phyloP scores from a whole-genome alignment of 2,888 invertebrate species.

The Mesoligia furuncula region DNA sequence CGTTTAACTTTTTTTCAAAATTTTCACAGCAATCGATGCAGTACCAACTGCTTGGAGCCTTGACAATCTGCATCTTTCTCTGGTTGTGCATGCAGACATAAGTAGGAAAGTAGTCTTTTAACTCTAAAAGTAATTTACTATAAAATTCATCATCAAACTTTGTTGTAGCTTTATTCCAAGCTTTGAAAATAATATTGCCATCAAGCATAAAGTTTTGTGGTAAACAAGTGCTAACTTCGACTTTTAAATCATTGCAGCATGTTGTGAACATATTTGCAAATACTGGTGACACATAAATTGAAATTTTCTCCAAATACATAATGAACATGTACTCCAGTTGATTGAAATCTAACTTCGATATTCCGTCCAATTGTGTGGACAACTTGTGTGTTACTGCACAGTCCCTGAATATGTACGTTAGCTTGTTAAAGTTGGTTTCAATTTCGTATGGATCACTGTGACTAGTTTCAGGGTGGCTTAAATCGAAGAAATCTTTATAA shows the following conservation, averaged over 20 bases:
- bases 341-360: constrained; percentile 68
- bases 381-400: constrained; percentile 70
- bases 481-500: constrained; percentile 66
- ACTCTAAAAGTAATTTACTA: constrained; percentile 59
- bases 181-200: constrained; percentile 74
- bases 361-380: constrained; percentile 65
- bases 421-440: constrained; percentile 58
- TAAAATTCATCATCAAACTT: constrained; percentile 70
- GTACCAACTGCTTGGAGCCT: constrained; percentile 70
- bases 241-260: constrained; percentile 66
- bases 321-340: constrained; percentile 74
- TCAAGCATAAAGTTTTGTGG: constrained; percentile 71
- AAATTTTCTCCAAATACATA: constrained; percentile 73
- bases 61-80: constrained; percentile 65
- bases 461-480: constrained; percentile 41
- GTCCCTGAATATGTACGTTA: constrained; percentile 68
- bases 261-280: constrained; percentile 65
- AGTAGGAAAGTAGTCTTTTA: constrained; percentile 74
- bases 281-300: constrained; percentile 71
- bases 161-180: constrained; percentile 71
- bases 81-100: constrained; percentile 72
- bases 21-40: constrained; percentile 73
- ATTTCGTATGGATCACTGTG: constrained; percentile 29
- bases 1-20: constrained; percentile 64
- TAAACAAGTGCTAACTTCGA: constrained; percentile 63